Evolutionary conservation across 2,888 invertebrate genomes (phyloP), one percentile per base, ranked within the genome.

Genomic region (Drosophila atripex): DNA sequence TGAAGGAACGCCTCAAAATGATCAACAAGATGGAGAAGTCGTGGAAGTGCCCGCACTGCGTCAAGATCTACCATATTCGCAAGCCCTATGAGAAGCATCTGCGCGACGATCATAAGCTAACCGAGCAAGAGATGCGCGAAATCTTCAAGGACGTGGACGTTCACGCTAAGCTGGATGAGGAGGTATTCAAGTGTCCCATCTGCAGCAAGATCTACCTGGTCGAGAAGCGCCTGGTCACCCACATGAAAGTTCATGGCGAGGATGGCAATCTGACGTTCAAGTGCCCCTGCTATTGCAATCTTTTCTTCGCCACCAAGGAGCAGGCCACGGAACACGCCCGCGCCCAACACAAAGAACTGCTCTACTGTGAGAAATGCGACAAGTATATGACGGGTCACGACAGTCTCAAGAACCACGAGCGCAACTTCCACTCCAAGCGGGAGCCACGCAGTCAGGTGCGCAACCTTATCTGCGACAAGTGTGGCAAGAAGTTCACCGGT

Each of bases 281-380:
- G 72, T 93, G 93, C 51, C 91, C 91, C 8, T 90, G 91, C 52
- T 92, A 91, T 73, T 93, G 93, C 73, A 88, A 88, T 46, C 64
- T 84, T 23, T 89, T 89, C 65, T 93, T 92, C 73, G 78, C 80
- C 45, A 91, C 90, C 12, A 90, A 90, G 63, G 90, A 91, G 8
- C 91, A 91, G 50, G 90, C 91, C 49, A 89, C 89, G 7, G 85
- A 87, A 6, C 93, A 93, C 70, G 92, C 92, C 49, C 89, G 89
- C 28, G 76, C 83, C 30, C 82, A 75, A 32, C 93, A 93, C 77
- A 88, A 89, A 23, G 90, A 91, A 46, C 74, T 91, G 49, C 77
- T 93, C 74, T 91, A 90, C 45, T 93, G 93, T 69, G 88, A 89
- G 30, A 88, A 91, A 39, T 93, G 93, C 63, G 90, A 92, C 47